Conservation (phyloP, 2,797 vertebrate genomes). For the Sebastes baramenuke region DNA sequence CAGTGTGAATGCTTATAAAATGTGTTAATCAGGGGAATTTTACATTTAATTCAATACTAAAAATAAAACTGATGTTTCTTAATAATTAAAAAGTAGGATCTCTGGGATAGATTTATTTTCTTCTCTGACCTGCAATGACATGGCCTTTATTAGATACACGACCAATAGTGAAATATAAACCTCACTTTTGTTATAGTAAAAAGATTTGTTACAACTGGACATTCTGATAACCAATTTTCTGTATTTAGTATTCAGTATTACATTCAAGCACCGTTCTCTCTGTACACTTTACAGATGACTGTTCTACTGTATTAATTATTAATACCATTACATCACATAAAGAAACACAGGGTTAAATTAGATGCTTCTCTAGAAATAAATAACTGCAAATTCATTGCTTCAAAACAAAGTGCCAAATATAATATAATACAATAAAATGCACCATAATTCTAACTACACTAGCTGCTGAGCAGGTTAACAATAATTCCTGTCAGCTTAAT, state of each 20-base stretch:
- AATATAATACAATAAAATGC: neutral
- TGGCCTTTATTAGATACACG: neutral
- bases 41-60: neutral
- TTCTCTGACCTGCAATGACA: neutral
- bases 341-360: neutral
- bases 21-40: neutral
- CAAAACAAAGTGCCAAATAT: neutral
- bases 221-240: neutral
- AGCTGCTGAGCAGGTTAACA: neutral
- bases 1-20: neutral
- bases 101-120: neutral
- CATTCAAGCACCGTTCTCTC: neutral
- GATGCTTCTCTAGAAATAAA: neutral
- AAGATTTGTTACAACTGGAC: neutral
- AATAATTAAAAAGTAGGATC: neutral
- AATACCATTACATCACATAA: neutral
- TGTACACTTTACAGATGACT: neutral
- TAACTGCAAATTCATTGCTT: neutral
- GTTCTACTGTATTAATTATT: neutral
- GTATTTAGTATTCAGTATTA: neutral
- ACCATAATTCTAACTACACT: neutral
- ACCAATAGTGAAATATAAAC: neutral
- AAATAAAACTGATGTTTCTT: neutral
- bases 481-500: neutral
- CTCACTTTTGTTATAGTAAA: neutral